These are phyloP conservation scores for Drosophila merina DNA, from an alignment of 2,888 invertebrate species.

Conservation along the genomic window DNA sequence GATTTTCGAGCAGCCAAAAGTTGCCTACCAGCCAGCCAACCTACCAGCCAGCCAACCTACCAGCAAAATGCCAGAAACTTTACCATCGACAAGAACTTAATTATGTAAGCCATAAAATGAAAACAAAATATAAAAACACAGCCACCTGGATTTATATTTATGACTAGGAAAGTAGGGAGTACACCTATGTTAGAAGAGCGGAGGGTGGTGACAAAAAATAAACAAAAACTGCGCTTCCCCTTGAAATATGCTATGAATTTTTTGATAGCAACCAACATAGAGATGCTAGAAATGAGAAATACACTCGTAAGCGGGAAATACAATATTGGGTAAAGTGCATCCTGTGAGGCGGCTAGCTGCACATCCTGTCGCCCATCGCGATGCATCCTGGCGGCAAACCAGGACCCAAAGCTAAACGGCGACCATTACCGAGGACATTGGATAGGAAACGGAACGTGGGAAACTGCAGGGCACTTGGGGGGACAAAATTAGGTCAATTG, in stretches of 20 bases:
- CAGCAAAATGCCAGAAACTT: constrained; percentile 31
- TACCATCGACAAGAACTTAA: constrained; percentile 38
- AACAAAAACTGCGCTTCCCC: constrained; percentile 2
- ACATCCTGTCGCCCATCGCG: constrained; percentile 33
- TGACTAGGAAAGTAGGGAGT: not conserved
- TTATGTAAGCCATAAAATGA: constrained; percentile 36
- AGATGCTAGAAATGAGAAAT: constrained; percentile 4
- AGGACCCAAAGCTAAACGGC: constrained; percentile 45
- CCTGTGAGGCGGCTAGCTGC: constrained; percentile 33
- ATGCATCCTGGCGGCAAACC: constrained; percentile 48
- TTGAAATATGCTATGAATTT: constrained; percentile 26
- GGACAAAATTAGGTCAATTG: constrained; percentile 65
- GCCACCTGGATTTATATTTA: constrained; percentile 7
- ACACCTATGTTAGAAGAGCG: not conserved
- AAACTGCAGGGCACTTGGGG: not conserved
- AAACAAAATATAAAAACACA: constrained; percentile 21
- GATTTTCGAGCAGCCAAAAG: constrained; percentile 26
- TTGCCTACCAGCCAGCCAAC: constrained; percentile 5
- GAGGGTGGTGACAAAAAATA: not conserved
- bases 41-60: not conserved
- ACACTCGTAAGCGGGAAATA: constrained; percentile 21
- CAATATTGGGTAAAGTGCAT: constrained; percentile 41
- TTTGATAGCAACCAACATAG: constrained; percentile 10
- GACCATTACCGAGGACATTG: constrained; percentile 52
- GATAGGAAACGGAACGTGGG: constrained; percentile 30